phyloP scores from a whole-genome alignment of 2,113 vertebrate genomes.

The Scytalopus superciliaris region DNA sequence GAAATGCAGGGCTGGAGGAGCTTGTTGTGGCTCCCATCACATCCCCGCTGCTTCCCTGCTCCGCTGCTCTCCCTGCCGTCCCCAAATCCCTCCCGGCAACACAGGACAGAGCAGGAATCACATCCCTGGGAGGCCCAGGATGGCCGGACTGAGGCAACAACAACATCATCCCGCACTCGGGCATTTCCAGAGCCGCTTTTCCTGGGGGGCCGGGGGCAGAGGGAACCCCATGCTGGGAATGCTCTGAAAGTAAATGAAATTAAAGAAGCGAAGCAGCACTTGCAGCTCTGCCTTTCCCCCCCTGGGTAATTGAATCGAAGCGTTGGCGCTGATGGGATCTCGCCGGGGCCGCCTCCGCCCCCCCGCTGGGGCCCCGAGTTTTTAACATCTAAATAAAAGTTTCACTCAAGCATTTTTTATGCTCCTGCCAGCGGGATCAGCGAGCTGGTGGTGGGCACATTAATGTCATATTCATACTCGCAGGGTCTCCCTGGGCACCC shows the following conservation, averaged over 20 bases:
- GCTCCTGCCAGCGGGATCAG: constrained; percentile 76
- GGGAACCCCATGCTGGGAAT: constrained; percentile 79
- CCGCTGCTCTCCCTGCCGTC: not conserved
- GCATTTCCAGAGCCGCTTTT: constrained; percentile 13
- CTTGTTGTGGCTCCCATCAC: not conserved
- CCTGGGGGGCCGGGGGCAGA: constrained; percentile 35
- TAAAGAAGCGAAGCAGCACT: constrained; percentile 78
- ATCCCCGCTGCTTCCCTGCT: not conserved
- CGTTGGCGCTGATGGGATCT: constrained; percentile 73
- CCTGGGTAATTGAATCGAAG: constrained; percentile 80
- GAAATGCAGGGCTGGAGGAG: not conserved
- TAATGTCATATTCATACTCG: constrained; percentile 77
- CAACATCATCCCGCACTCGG: not conserved
- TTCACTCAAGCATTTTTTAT: constrained; percentile 79
- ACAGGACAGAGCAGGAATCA: not conserved
- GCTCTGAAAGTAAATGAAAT: constrained; percentile 82
- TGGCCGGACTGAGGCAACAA: not conserved
- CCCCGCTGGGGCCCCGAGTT: constrained; percentile 76
- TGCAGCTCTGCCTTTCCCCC: constrained; percentile 73
- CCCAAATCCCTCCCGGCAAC: not conserved
- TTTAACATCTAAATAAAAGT: constrained; percentile 80
- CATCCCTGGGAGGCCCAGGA: not conserved
- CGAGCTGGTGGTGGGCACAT: constrained; percentile 72
- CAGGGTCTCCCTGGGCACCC: constrained; percentile 54
- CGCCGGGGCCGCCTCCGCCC: constrained; percentile 72